Evolutionary conservation across 1,140 invertebrate genomes (phyloP), one percentile per base, ranked within the genome.

Genomic region (Heliconius melpomene): DNA sequence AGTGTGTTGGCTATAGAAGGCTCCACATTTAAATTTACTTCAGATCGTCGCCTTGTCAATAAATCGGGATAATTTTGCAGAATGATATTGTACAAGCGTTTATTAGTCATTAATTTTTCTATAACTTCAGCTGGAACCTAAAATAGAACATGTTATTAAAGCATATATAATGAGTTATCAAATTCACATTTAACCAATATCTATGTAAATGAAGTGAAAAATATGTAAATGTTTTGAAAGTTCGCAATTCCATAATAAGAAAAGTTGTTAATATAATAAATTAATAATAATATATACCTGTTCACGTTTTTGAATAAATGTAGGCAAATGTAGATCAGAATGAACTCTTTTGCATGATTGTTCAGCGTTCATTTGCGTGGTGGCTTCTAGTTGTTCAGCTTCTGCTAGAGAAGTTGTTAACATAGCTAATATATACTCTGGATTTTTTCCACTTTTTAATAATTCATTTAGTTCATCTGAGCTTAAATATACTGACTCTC

Each of bases 61-160:
- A 92, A 70, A 79, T 93, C 87, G 11, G 92, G 90, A 78, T 93
- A 93, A 26, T 92, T 93, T 78, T 91, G 85, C 75, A 93, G 57
- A 83, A 94, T 93, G 2, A 93, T 93, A 38, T 91, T 91, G 76
- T 90, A 93, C 1, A 94, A 80, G 36, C 83, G 85, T 80, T 89
- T 93, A 52, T 94, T 93, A 52, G 79, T 81, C 90, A 93, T 93
- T 16, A 94, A 78, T 71, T 92, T 93, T 81, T 93, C 91, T 74
- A 94, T 91, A 7, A 94, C 93, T 84, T 94, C 93, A 8, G 86
- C 75, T 74, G 91, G 91, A 8, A 94, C 92, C 92, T 94, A 74
- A 84, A 90, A 82, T 3, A 23, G 66, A 23, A 75, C 23, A 57
- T 40, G 3, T 11, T 20, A 57, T 57, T n/a, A 8, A 20, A 57